phyloP scores from a whole-genome alignment of 1,140 invertebrate genomes.

The Zaprionus camerounensis region DNA sequence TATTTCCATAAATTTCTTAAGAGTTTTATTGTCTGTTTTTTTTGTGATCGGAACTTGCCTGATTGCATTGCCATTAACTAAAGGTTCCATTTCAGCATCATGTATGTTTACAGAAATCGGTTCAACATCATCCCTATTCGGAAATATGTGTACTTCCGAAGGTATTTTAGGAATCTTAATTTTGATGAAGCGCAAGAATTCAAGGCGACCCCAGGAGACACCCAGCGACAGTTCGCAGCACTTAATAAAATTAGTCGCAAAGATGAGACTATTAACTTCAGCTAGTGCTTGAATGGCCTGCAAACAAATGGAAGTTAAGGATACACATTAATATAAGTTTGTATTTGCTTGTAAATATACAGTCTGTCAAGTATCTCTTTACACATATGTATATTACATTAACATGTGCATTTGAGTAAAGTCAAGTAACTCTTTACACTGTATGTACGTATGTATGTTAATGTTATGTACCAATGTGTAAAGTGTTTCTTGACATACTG shows the following conservation, averaged over 20 bases:
- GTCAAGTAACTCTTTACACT: too few relatives aligned
- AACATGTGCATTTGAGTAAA: too few relatives aligned
- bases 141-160: background rate
- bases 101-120: too few relatives aligned
- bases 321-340: background rate
- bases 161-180: background rate
- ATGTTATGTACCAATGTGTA: too few relatives aligned
- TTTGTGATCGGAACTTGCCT: background rate
- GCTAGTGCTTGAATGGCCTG: slow-evolving; percentile 89
- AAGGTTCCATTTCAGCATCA: background rate
- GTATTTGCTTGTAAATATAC: background rate
- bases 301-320: background rate
- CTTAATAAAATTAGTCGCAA: slow-evolving; percentile 87
- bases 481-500: too few relatives aligned
- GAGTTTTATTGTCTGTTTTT: background rate
- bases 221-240: slow-evolving; percentile 86
- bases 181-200: background rate
- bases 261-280: slow-evolving; percentile 89
- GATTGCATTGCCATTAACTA: background rate
- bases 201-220: background rate
- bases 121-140: background rate
- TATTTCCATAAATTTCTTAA: slow-evolving; percentile 3
- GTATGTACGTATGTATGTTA: too few relatives aligned
- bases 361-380: too few relatives aligned
- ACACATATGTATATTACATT: too few relatives aligned